Percentiles rank a stretch among this genome's conserved stretches.
Evolutionary conservation across 1,140 invertebrate genomes (phyloP).

Genomic region (Megalopta genalis): DNA sequence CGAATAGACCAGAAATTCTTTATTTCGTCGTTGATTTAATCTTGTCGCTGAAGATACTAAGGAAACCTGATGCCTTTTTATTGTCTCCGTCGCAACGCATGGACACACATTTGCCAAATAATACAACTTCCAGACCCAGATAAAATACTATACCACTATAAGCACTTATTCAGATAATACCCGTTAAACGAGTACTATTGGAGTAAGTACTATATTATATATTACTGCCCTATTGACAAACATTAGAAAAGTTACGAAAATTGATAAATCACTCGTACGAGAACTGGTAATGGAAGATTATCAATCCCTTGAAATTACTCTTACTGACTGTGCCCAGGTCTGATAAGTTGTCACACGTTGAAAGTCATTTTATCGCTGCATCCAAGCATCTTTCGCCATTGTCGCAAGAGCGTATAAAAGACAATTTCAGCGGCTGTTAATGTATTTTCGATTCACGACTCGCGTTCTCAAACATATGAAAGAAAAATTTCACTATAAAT

Average conservation of each 20-base stretch:
- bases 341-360: conserved; percentile 57
- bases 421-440: conserved; percentile 17
- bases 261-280: too few relatives aligned
- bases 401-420: conserved; percentile 48
- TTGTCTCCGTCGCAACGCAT: conserved; percentile 49
- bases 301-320: neutral
- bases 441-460: conserved; percentile 1
- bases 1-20: conserved; percentile 29
- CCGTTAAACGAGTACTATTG: neutral
- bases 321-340: conserved; percentile 32
- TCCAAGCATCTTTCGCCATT: conserved; percentile 24
- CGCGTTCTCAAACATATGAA: conserved; percentile 11
- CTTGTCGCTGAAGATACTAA: conserved; percentile 2
- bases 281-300: neutral
- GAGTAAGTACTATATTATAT: neutral
- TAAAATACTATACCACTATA: neutral
- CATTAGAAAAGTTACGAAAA: too few relatives aligned
- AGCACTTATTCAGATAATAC: neutral
- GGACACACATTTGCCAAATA: conserved; percentile 50
- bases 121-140: conserved; percentile 52
- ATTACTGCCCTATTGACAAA: too few relatives aligned
- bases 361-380: conserved; percentile 32
- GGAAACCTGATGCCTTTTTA: conserved; percentile 20
- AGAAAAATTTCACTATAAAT: conserved; percentile 19
- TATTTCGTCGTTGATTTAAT: conserved; percentile 6